Conservation (phyloP, 2,797 vertebrate genomes). For the Anguilla marmorata region DNA sequence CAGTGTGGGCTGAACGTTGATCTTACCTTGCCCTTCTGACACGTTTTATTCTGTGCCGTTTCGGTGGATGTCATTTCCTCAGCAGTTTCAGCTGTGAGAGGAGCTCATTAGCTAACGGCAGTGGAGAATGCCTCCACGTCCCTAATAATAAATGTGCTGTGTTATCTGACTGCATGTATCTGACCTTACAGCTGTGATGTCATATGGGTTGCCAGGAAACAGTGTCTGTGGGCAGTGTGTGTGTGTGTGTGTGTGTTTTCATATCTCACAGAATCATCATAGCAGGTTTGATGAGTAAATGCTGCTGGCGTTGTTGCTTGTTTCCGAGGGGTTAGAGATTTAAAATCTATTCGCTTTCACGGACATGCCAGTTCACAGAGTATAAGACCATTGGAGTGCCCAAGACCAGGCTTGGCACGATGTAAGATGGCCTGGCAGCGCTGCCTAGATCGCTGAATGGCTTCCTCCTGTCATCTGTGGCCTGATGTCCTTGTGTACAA, state of each 20-base stretch:
- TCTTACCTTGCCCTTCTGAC: not conserved
- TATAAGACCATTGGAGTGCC: not conserved
- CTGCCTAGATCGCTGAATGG: not conserved
- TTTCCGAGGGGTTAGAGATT: not conserved
- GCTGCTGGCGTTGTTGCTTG: not conserved
- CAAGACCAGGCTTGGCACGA: not conserved
- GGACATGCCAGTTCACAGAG: not conserved
- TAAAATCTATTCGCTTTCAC: not conserved
- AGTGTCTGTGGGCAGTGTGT: not conserved
- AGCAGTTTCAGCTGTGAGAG: not conserved
- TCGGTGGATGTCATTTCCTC: too few species aligned
- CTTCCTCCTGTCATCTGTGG: not conserved
- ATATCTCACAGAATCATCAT: not conserved
- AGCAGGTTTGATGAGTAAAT: not conserved
- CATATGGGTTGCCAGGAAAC: not conserved
- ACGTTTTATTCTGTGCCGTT: not conserved
- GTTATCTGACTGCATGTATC: not conserved
- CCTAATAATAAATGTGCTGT: not conserved
- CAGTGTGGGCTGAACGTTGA: not conserved
- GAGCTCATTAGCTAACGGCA: not conserved
- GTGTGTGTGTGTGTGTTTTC: not conserved
- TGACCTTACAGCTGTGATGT: constrained; percentile 1
- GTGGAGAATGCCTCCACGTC: too few species aligned
- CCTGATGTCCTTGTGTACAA: too few species aligned
- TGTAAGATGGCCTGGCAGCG: not conserved